phyloP scores from a whole-genome alignment of 2,113 vertebrate species.

The Theristicus caerulescens region DNA sequence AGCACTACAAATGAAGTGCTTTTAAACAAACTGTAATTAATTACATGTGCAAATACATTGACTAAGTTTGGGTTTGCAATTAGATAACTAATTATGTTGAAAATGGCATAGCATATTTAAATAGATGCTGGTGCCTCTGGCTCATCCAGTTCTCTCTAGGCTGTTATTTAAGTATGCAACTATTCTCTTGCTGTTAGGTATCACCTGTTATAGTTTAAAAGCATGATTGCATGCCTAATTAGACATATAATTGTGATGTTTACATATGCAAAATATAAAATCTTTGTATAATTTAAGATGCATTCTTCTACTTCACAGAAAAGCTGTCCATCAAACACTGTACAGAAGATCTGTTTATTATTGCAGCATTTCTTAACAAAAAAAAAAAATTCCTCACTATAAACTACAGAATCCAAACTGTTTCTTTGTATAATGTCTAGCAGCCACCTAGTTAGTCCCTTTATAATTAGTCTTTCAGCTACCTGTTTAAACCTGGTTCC shows the following conservation, averaged over 20 bases:
- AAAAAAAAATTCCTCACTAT: not conserved
- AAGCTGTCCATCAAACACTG: not conserved
- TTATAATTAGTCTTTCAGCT: not conserved
- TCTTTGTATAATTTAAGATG: not conserved
- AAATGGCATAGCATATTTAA: constrained; percentile 58
- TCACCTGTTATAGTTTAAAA: constrained; percentile 30
- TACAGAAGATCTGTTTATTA: not conserved
- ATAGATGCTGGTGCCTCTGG: not conserved
- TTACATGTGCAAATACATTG: constrained; percentile 24
- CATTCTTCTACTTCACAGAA: not conserved
- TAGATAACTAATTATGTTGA: constrained; percentile 65
- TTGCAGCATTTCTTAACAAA: not conserved
- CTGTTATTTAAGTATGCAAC: not conserved
- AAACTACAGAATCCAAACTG: not conserved
- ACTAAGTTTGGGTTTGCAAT: constrained; percentile 46
- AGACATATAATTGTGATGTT: not conserved
- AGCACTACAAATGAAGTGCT: constrained; percentile 22
- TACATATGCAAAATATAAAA: not conserved
- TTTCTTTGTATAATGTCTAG: not conserved
- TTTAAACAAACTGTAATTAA: constrained; percentile 59
- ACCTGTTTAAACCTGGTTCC: not conserved
- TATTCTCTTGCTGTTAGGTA: constrained; percentile 5
- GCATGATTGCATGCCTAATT: not conserved
- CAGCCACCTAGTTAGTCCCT: not conserved
- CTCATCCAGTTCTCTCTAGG: constrained; percentile 18